These are phyloP conservation scores for Diceros bicornis DNA, from an alignment of 2,797 vertebrate species.

Conservation along the genomic window DNA sequence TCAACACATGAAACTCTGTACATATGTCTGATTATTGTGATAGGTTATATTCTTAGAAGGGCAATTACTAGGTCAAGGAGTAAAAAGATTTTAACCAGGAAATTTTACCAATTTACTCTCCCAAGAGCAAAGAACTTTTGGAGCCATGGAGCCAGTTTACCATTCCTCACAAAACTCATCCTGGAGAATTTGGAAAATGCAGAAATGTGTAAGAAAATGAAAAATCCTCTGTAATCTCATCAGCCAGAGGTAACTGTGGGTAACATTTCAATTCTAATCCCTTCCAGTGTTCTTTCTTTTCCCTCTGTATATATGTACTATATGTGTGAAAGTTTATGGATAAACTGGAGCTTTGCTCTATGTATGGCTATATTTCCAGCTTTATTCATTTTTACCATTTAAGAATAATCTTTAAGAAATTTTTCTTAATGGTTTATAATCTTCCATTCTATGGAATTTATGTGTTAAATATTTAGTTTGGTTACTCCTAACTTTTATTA, in stretches of 20 bases:
- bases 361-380: neutral
- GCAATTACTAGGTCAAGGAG: neutral
- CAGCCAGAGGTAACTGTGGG: neutral
- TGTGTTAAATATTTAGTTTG: slow-evolving; percentile 22
- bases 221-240: neutral
- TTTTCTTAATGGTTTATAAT: neutral
- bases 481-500: slow-evolving; percentile 34
- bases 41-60: neutral
- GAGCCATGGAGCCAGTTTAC: neutral
- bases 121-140: neutral
- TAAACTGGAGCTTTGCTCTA: neutral
- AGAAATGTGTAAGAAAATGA: neutral
- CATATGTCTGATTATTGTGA: slow-evolving; percentile 6
- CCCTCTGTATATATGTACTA: neutral
- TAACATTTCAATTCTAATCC: neutral
- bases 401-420: neutral
- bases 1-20: neutral
- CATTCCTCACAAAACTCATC: neutral
- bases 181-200: neutral
- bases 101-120: neutral
- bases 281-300: neutral
- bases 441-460: neutral
- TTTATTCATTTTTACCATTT: neutral
- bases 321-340: neutral
- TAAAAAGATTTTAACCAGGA: slow-evolving; percentile 11